Base-by-base conservation (phyloP, 1,140 invertebrate genomes). In the Drosophila murphyi region DNA sequence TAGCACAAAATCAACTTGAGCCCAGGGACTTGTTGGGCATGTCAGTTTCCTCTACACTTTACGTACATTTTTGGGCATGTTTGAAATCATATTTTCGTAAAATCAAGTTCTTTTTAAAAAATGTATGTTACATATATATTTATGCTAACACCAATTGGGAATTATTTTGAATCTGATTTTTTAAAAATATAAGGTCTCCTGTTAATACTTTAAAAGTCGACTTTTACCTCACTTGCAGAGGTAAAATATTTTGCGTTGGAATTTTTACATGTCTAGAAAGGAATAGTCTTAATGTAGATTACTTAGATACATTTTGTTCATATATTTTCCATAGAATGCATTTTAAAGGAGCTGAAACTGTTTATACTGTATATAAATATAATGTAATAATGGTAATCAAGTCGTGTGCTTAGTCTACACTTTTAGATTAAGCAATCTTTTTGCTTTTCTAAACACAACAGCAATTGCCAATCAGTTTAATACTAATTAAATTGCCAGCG, bases 401-500 rank as follows among this genome's bases (percentile, higher is more conserved):
- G 20, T 20, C 20, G 20, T 20, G 20, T 20, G 20, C 20, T 20
- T 20, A 20, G 20, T 20, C 20, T 20, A 20, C 20, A 20, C 20
- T 20, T 20, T 20, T 20, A 20, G 20, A 20, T 20, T 20, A 2
- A 20, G 0, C 20, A 20, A 4, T n/a, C n/a, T 43, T n/a, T n/a
- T n/a, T 5, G 5, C 39, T 4, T 43, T n/a, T 43, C 39, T n/a
- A 43, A 43, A n/a, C 10, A 43, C 39, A 43, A 43, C 39, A 43
- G 34, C 20, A 48, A 6, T 48, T 72, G 76, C 64, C 80, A 83
- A 72, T 79, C 34, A 60, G 34, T 59, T 60, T 39, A 47, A 59
- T 65, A 64, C 64, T 76, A 86, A 82, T 87, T 64, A 82, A 82
- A 52, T 76, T 75, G 34, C 61, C 1, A 20, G 20, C 20, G 20